Conservation (phyloP, 92 coral and sea anemone genomes). For the Pocillopora meandrina region DNA sequence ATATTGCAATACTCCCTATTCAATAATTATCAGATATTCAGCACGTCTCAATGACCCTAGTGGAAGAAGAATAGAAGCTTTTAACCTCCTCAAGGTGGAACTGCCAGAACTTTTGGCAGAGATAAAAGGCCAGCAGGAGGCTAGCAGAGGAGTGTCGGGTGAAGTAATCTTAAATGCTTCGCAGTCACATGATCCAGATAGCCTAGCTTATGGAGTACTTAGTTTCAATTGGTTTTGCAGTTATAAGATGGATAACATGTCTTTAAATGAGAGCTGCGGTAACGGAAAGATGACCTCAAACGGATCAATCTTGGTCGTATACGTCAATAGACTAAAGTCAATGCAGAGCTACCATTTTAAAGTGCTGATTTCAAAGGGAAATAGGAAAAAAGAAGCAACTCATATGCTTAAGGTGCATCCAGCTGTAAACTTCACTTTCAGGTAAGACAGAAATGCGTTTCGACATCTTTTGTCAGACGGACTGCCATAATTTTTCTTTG, state of each 20-base stretch:
- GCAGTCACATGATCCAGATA: constrained; percentile 34
- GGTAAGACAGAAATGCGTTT: neutral
- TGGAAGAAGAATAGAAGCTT: neutral
- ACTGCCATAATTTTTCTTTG: too few relatives aligned
- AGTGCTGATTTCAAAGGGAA: constrained; percentile 13
- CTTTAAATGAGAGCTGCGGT: neutral
- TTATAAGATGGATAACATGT: neutral
- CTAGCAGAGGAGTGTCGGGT: constrained; percentile 25
- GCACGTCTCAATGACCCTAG: neutral
- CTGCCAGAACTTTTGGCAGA: constrained; percentile 23
- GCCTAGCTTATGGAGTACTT: neutral
- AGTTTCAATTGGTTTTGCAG: constrained; percentile 15
- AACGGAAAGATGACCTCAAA: neutral
- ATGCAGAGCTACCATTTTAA: constrained; percentile 3
- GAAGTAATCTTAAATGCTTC: constrained; percentile 39
- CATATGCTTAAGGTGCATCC: constrained; percentile 13
- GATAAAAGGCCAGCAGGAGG: constrained; percentile 37
- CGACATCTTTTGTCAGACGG: neutral
- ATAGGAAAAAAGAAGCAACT: neutral
- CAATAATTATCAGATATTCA: neutral
- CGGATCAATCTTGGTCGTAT: neutral
- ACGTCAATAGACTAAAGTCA: neutral
- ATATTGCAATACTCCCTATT: constrained; percentile 11
- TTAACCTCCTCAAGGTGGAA: constrained; percentile 28
- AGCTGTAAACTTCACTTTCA: constrained; percentile 26